phyloP scores from a whole-genome alignment of 2,113 vertebrate genomes.

The Dendropsophus ebraccatus region DNA sequence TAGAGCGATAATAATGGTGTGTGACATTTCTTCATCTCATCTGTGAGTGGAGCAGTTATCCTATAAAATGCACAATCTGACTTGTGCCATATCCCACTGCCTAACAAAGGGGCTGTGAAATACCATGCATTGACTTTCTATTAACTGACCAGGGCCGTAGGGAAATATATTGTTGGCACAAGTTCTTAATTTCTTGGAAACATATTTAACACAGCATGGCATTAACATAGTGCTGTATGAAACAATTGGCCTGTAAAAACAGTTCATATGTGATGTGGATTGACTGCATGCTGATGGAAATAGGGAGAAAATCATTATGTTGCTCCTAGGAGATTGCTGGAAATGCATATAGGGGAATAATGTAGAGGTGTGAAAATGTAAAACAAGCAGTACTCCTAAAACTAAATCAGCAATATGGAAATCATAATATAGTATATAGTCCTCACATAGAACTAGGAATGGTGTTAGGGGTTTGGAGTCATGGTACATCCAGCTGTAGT shows the following conservation, averaged over 20 bases:
- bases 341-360: neutral
- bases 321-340: neutral
- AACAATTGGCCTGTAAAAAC: neutral
- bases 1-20: constrained; percentile 4
- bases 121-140: neutral
- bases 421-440: neutral
- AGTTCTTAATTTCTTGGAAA: constrained; percentile 6
- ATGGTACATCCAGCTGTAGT: neutral
- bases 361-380: neutral
- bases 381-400: neutral
- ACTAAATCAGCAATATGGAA: neutral
- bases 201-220: constrained; percentile 9
- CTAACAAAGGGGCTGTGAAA: neutral
- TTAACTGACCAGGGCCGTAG: neutral
- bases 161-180: too few relatives aligned
- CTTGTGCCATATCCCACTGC: neutral
- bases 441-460: neutral
- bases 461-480: neutral
- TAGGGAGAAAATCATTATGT: neutral
- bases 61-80: neutral
- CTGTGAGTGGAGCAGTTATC: constrained; percentile 35
- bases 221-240: neutral
- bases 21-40: neutral
- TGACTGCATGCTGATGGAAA: neutral
- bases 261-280: neutral